Base-by-base conservation (phyloP, 2,797 vertebrate species). In the Pseudochirops corinnae region DNA sequence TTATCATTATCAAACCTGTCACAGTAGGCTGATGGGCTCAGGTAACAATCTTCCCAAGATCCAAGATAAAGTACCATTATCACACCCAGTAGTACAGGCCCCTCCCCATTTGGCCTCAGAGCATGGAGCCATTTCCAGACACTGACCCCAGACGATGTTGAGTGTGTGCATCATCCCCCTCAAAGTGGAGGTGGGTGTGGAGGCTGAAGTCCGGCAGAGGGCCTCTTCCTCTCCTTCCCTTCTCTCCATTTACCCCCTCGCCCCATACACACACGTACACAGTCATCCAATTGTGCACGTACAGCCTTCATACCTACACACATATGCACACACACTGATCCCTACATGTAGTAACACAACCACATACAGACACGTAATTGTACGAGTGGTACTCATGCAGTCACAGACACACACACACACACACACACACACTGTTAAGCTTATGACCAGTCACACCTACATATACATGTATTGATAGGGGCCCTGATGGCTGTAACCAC, bases 401-500 rank as follows among this genome's bases (percentile, higher is more conserved):
- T 46, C n/a, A 74, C 67, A 39, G 16, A 21, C 7, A 21, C 10
- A 4, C 74, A 87, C 10, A 26, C n/a, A 46, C 16, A 39, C 21
- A 21, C 10, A 28, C 74, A 87, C 10, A 50, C 74, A 46, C 9
- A 24, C 3, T 1, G 67, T 39, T 24, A 46, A 21, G 67, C 28
- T 46, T 24, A 87, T 21, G 46, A 46, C 9, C 26, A 26, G 1
- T 46, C 74, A 46, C 21, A 82, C 18, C 74, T 82, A 11, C n/a
- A 39, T 9, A 18, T 10, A 18, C 18, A 82, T 39, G 33, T 57
- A 57, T 21, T 26, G 24, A 57, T 1, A 57, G 99, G 99, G 58
- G 99, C 99, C 14, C 98, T 99, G 93, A 99, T 97, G 0, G 99
- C 98, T 0, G 93, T 99, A 98, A 99, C 99, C 0, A 98, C 99